These are phyloP conservation scores for Stichopus chloronotus DNA, from an alignment of 35 echinoderm and acorn worm species.

Conservation along the genomic window DNA sequence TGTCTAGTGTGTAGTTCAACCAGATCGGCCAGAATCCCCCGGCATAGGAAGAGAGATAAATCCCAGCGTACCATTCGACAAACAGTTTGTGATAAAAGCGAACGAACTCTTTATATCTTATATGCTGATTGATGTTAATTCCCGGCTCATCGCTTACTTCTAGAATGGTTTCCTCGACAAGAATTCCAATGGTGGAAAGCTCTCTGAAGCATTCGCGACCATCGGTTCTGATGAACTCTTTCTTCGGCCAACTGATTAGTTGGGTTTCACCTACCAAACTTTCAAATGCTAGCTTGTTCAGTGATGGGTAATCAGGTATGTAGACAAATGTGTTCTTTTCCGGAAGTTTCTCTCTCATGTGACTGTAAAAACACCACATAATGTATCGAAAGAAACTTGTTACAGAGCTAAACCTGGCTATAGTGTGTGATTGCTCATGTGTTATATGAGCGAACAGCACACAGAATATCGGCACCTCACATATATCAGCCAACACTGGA, in stretches of 20 bases:
- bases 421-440: neutral
- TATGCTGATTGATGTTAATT: neutral
- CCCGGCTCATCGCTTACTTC: neutral
- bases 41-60: neutral
- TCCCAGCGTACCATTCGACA: conserved; percentile 12
- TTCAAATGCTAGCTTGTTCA: neutral
- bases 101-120: neutral
- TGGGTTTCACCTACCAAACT: neutral
- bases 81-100: conserved; percentile 40
- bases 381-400: conserved; percentile 31
- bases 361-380: neutral
- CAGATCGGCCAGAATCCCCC: neutral
- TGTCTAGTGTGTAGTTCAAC: neutral
- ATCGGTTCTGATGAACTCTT: neutral
- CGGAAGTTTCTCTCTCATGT: neutral
- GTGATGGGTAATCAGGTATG: neutral
- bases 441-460: conserved; percentile 23
- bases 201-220: neutral
- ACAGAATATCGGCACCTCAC: neutral
- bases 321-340: neutral
- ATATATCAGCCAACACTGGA: conserved; percentile 10
- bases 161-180: neutral
- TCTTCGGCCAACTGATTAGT: neutral
- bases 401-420: neutral
- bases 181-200: neutral